These are phyloP conservation scores for Mormyrus lacerda DNA, from an alignment of 2,113 vertebrate species.

Conservation along the genomic window DNA sequence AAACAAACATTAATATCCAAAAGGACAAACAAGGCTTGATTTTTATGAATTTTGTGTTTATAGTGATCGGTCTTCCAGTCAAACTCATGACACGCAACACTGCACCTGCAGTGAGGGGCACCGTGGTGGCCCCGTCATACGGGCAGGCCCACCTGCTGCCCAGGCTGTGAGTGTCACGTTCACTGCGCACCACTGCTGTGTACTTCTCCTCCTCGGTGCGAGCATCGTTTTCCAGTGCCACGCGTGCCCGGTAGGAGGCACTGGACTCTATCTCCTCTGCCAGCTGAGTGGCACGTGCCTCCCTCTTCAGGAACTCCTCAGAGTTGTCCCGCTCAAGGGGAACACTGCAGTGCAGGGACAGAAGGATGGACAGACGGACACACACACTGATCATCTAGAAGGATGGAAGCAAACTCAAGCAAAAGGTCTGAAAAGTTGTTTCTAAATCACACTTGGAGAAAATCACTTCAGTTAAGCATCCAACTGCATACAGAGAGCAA, in stretches of 20 bases:
- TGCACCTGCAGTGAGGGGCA: background rate
- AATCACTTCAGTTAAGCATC: background rate
- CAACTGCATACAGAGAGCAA: background rate
- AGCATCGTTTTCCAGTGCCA: slow-evolving; percentile 94
- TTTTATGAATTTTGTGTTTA: background rate
- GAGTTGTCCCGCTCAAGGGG: slow-evolving; percentile 95
- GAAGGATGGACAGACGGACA: slow-evolving; percentile 18
- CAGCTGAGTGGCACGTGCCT: slow-evolving; percentile 91
- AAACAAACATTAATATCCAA: background rate
- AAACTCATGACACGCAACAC: background rate
- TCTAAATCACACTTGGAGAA: background rate
- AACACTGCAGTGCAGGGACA: slow-evolving; percentile 62
- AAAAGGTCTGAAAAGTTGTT: background rate
- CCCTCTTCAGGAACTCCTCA: slow-evolving; percentile 93
- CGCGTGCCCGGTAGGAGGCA: slow-evolving; percentile 88
- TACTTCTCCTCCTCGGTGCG: slow-evolving; percentile 95
- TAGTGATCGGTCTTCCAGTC: background rate
- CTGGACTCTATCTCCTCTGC: slow-evolving; percentile 99
- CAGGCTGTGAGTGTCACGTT: slow-evolving; percentile 74
- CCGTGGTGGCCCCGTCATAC: background rate
- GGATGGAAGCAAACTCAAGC: background rate
- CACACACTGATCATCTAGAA: slow-evolving; percentile 20
- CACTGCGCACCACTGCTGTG: slow-evolving; percentile 85
- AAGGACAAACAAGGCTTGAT: background rate
- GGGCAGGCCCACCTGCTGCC: slow-evolving; percentile 67